Evolutionary conservation across 2,888 invertebrate species (phyloP).

Genomic region (Biston betularia): DNA sequence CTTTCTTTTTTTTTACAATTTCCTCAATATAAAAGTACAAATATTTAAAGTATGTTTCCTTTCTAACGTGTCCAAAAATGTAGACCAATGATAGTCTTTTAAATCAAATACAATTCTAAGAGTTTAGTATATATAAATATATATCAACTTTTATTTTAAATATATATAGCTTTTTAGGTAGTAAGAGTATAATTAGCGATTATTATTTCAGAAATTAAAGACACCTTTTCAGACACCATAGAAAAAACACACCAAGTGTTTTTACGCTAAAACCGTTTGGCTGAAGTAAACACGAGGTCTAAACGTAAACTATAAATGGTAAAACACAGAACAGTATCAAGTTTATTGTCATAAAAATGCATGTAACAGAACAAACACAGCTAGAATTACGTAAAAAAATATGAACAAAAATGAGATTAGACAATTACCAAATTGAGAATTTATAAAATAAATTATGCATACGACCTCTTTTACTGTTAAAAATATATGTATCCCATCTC

Average conservation of each 20-base stretch:
- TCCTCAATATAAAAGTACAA: conserved; percentile 82
- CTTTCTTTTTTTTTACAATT: conserved; percentile 56
- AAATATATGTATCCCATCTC: conserved; percentile 1
- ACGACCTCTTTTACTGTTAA: conserved; percentile 9
- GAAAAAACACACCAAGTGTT: conserved; percentile 47
- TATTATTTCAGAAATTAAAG: too few species aligned
- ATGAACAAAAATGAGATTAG: conserved; percentile 27
- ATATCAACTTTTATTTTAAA: too few species aligned
- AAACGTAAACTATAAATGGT: conserved; percentile 59
- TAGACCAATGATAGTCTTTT: too few species aligned
- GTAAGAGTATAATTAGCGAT: too few species aligned
- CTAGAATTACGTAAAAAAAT: neutral
- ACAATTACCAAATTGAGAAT: conserved; percentile 6
- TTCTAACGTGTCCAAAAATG: too few species aligned
- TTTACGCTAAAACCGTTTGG: conserved; percentile 56
- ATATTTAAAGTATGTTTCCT: conserved; percentile 43
- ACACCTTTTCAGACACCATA: too few species aligned
- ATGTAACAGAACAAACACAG: conserved; percentile 25
- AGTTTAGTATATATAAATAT: too few species aligned
- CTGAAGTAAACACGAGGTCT: conserved; percentile 45
- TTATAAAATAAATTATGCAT: conserved; percentile 8
- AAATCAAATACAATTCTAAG: too few species aligned
- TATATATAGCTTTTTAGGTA: too few species aligned
- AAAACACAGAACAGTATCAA: conserved; percentile 60
- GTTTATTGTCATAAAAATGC: conserved; percentile 61